Base-by-base conservation (phyloP, 1,140 invertebrate genomes). In the Pseudomyrmex cubaensis region DNA sequence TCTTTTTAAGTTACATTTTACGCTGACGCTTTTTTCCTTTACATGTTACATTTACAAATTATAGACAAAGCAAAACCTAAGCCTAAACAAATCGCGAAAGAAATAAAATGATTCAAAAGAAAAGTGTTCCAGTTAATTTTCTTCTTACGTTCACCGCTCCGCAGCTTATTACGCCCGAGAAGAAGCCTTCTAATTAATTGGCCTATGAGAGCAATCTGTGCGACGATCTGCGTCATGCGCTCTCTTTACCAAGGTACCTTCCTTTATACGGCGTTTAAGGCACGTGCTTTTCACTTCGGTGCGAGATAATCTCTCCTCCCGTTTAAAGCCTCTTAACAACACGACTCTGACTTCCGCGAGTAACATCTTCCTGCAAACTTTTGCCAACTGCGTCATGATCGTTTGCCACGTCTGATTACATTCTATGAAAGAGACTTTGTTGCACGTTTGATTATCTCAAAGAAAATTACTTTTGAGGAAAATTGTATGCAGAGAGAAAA, bases 231-330 rank as follows among this genome's bases (percentile, higher is more conserved):
- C 78, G 46, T 82, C 69, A 72, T 82, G 78, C 56, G 48, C 77
- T 82, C 67, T 54, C 75, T 50, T 35, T 52, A 56, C 17, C 15
- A 35, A 78, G 64, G 10, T 66, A 72, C 59, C 54, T 62, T 78
- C 57, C 72, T 61, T 83, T 67, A 62, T 59, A 54, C 46, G 62
- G 52, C 82, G 62, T 75, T 83, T 77, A 63, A 78, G 82, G 61
- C 82, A 83, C 82, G 82, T 83, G 82, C 82, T 83, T 83, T 83
- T 83, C 82, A 83, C 82, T 83, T 76, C 54, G 75, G 20, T 25
- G 73, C 46, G 44, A 82, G 82, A 77, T 83, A 77, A 83, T 83
- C 82, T 83, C 74, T 77, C 22, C 62, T 66, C 13, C 13, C 82
- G 59, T 67, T 77, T 64, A 67, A 48, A 75, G 25, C 17, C 70